These are phyloP conservation scores for Otocyon megalotis DNA, from an alignment of 2,113 vertebrate genomes.

Conservation along the genomic window DNA sequence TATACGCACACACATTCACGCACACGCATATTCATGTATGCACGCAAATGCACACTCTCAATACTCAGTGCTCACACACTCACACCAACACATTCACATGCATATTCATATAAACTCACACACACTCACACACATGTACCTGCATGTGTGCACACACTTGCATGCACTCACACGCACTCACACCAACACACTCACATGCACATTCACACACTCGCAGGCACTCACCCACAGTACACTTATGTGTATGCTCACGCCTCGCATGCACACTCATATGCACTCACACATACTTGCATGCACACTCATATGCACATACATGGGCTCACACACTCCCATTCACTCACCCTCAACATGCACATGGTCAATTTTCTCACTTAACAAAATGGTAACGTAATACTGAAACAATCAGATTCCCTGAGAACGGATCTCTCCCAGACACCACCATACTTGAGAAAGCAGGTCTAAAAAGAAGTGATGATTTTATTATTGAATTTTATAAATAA, in stretches of 20 bases:
- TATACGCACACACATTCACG: not conserved
- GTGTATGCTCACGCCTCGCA: fast-evolving
- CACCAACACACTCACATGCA: not conserved
- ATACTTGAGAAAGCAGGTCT: not conserved
- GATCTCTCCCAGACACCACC: not conserved
- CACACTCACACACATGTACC: not conserved
- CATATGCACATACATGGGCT: not conserved
- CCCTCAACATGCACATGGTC: not conserved
- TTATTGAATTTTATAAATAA: not conserved
- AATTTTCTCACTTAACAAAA: not conserved
- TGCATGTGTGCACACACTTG: too few relatives aligned
- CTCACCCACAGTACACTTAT: not conserved
- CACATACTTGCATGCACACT: too few relatives aligned
- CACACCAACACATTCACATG: not conserved
- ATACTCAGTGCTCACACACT: not conserved
- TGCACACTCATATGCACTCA: not conserved
- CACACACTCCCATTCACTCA: too few relatives aligned
- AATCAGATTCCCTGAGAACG: fast-evolving
- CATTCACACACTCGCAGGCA: not conserved
- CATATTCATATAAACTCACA: too few relatives aligned
- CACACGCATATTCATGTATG: not conserved
- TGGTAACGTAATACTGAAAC: fast-evolving
- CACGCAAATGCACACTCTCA: not conserved
- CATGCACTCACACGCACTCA: not conserved
- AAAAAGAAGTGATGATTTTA: not conserved